Evolutionary conservation across 2,113 vertebrate species (phyloP).

Genomic region (Rhabdomys dilectus): DNA sequence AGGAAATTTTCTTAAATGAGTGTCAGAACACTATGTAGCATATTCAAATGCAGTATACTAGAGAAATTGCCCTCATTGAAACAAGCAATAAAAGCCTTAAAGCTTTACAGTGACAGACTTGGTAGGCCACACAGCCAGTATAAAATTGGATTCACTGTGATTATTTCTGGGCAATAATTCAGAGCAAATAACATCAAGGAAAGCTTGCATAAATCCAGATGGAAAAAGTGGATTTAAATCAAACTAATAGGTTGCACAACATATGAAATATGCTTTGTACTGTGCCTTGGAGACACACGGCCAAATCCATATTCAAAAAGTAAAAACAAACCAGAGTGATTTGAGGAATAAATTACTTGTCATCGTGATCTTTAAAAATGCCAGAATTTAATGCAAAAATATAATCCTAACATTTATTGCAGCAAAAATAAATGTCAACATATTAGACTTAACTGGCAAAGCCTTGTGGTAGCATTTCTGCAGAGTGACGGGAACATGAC

Average conservation of each 20-base stretch:
- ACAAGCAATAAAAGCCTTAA: slow-evolving; percentile 81
- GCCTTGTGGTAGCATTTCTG: slow-evolving; percentile 88
- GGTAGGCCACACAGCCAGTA: slow-evolving; percentile 85
- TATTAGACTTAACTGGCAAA: slow-evolving; percentile 91
- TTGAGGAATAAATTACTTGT: slow-evolving; percentile 92
- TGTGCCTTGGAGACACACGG: slow-evolving; percentile 88
- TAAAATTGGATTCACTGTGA: slow-evolving; percentile 89
- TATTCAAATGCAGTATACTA: slow-evolving; percentile 42
- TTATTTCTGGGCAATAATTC: slow-evolving; percentile 90
- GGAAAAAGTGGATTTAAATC: slow-evolving; percentile 91
- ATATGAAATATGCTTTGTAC: slow-evolving; percentile 88
- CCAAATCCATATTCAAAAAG: slow-evolving; percentile 90
- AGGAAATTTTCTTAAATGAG: slow-evolving; percentile 54
- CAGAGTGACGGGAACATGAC: slow-evolving; percentile 88
- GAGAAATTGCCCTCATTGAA: slow-evolving; percentile 81
- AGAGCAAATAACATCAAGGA: slow-evolving; percentile 89
- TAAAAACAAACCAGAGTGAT: slow-evolving; percentile 89
- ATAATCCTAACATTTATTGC: slow-evolving; percentile 92
- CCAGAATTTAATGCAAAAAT: slow-evolving; percentile 92
- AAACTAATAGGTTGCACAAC: slow-evolving; percentile 90
- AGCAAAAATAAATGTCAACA: slow-evolving; percentile 92
- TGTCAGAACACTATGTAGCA: slow-evolving; percentile 24
- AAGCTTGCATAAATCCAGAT: slow-evolving; percentile 87
- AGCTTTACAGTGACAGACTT: slow-evolving; percentile 81
- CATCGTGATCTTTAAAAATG: slow-evolving; percentile 92